Evolutionary conservation across 2,797 vertebrate genomes (phyloP).

Genomic region (Syngnathus acus): DNA sequence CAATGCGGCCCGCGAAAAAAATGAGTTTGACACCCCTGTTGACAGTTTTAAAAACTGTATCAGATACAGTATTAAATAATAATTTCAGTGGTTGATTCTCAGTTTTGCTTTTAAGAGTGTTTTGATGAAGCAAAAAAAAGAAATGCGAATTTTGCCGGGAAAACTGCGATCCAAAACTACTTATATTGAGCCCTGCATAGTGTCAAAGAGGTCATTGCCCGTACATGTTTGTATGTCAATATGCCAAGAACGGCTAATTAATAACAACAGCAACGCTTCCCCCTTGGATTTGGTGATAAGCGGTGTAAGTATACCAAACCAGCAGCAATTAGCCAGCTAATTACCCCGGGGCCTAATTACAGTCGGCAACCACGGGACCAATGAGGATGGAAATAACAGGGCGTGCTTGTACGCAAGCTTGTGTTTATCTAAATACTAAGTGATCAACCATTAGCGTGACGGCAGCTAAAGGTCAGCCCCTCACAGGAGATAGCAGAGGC

Average conservation of each 20-base stretch:
- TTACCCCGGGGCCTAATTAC: conserved; percentile 52
- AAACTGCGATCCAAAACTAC: too few relatives aligned
- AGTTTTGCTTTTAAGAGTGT: too few relatives aligned
- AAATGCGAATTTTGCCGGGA: too few relatives aligned
- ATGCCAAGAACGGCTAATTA: conserved; percentile 39
- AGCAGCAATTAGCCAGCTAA: conserved; percentile 57
- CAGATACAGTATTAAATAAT: too few relatives aligned
- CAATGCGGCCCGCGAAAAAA: too few relatives aligned
- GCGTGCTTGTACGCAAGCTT: conserved; percentile 3
- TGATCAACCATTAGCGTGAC: conserved; percentile 48
- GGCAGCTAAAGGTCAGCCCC: conserved; percentile 37
- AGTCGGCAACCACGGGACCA: conserved; percentile 22
- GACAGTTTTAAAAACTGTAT: too few relatives aligned
- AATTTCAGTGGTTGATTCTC: too few relatives aligned
- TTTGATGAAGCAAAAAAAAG: too few relatives aligned
- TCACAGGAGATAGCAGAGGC: conserved; percentile 22
- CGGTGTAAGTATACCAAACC: conserved; percentile 36
- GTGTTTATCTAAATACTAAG: conserved; percentile 41
- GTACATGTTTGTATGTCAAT: not conserved
- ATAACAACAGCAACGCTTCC: conserved; percentile 50
- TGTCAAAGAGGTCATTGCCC: not conserved
- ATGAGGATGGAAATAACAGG: conserved; percentile 9
- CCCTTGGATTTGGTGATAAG: conserved; percentile 30
- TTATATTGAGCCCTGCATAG: not conserved
- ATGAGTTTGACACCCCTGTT: too few relatives aligned